Conservation (phyloP, 2,888 invertebrate genomes). For the Pycnomerus fuliginosus region DNA sequence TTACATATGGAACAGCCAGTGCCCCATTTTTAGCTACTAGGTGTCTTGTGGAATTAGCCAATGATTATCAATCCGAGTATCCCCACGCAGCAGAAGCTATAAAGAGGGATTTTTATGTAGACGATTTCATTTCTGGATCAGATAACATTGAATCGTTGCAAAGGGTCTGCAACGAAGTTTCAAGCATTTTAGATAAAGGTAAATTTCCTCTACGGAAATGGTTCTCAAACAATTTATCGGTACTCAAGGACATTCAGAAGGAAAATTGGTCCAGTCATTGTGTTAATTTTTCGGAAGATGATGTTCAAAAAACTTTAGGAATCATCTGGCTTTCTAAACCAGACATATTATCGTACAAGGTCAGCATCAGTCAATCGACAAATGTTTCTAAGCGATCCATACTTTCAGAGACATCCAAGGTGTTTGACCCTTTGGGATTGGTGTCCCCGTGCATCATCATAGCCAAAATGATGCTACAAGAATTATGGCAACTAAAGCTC, state of each 20-base stretch:
- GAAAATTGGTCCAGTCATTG: not conserved
- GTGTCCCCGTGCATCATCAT: slow-evolving; percentile 16
- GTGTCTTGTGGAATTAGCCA: slow-evolving; percentile 14
- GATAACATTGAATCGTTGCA: slow-evolving; percentile 5
- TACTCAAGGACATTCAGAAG: slow-evolving; percentile 4
- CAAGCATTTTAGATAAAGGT: slow-evolving; percentile 4
- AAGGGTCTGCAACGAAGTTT: slow-evolving; percentile 5
- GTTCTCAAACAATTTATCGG: slow-evolving; percentile 18
- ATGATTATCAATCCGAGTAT: slow-evolving; percentile 7
- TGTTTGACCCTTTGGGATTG: slow-evolving; percentile 26
- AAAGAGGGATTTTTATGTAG: slow-evolving; percentile 27
- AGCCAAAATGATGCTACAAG: slow-evolving; percentile 24
- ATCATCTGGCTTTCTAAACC: slow-evolving; percentile 6
- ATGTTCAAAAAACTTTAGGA: slow-evolving; percentile 12
- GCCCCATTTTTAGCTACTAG: slow-evolving; percentile 19
- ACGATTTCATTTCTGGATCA: slow-evolving; percentile 25
- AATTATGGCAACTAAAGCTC: slow-evolving; percentile 19
- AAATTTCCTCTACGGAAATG: slow-evolving; percentile 26
- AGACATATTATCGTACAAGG: slow-evolving; percentile 6
- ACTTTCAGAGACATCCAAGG: slow-evolving; percentile 7
- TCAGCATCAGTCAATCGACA: not conserved
- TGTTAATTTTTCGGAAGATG: slow-evolving; percentile 1
- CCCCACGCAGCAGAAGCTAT: slow-evolving; percentile 21
- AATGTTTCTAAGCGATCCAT: slow-evolving; percentile 14
- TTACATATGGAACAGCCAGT: slow-evolving; percentile 21